phyloP scores from a whole-genome alignment of 1,140 invertebrate species.

The Nomia melanderi region DNA sequence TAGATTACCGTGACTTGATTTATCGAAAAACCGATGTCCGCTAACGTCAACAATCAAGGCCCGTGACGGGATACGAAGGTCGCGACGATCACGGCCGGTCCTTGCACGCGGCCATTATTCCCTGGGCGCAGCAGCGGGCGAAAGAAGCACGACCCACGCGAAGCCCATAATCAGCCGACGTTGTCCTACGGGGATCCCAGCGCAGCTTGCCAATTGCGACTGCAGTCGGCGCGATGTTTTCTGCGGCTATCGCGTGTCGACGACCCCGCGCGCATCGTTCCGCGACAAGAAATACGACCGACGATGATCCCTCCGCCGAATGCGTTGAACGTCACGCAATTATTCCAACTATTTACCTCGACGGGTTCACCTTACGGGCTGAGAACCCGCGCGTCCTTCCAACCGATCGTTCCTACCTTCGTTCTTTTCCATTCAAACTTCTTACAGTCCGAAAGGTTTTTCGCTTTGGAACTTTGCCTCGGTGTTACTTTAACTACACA shows the following conservation, averaged over 20 bases:
- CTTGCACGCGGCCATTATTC: constrained; percentile 39
- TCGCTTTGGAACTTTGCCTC: too few relatives aligned
- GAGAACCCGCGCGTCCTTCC: too few relatives aligned
- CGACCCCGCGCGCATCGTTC: constrained; percentile 50
- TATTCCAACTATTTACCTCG: constrained; percentile 30
- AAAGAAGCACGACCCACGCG: constrained; percentile 63
- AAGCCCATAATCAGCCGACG: constrained; percentile 58
- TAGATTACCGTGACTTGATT: not conserved
- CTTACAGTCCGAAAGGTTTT: too few relatives aligned
- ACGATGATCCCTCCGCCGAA: constrained; percentile 41
- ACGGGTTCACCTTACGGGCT: too few relatives aligned
- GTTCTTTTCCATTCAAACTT: too few relatives aligned
- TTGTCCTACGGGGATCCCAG: constrained; percentile 50
- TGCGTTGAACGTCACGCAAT: constrained; percentile 21
- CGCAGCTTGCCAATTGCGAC: constrained; percentile 57
- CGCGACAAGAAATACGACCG: constrained; percentile 57
- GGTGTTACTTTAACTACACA: too few relatives aligned
- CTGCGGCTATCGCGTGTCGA: constrained; percentile 41
- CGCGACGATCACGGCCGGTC: not conserved
- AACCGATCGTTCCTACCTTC: too few relatives aligned
- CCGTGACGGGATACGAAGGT: constrained; percentile 11
- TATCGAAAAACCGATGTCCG: constrained; percentile 4
- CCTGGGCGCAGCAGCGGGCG: constrained; percentile 14
- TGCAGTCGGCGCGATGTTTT: constrained; percentile 41
- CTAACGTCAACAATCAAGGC: constrained; percentile 17